Evolutionary conservation across 2,888 invertebrate genomes (phyloP).

Genomic region (Electrophaes corylata): DNA sequence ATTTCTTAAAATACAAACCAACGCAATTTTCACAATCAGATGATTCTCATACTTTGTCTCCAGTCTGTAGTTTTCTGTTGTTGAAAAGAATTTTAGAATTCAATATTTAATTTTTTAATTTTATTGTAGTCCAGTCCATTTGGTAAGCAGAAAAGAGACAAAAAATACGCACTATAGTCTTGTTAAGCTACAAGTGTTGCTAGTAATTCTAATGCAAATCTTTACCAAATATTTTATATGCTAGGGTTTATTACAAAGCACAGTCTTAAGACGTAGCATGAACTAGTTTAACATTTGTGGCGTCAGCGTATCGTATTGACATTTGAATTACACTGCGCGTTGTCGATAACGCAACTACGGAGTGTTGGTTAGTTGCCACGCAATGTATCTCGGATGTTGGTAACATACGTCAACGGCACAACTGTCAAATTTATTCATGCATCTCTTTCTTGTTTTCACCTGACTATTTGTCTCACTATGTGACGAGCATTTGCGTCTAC

Average conservation of each 20-base stretch:
- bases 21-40: conserved; percentile 98
- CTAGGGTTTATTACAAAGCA: background rate
- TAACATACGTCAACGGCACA: too few species aligned
- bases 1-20: conserved; percentile 88
- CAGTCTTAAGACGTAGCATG: too few species aligned
- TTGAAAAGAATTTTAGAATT: conserved; percentile 52
- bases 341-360: too few species aligned
- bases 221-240: conserved; percentile 5
- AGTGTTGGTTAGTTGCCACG: too few species aligned
- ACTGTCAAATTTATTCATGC: too few species aligned
- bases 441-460: too few species aligned
- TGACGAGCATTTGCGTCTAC: too few species aligned
- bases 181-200: conserved; percentile 46
- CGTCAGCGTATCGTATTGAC: too few species aligned
- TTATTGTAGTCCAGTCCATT: conserved; percentile 71
- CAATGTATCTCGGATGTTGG: too few species aligned
- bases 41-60: conserved; percentile 99
- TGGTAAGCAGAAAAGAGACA: conserved; percentile 82
- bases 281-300: too few species aligned
- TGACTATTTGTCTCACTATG: too few species aligned
- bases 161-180: conserved; percentile 77
- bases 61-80: conserved; percentile 97
- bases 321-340: too few species aligned
- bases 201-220: conserved; percentile 37
- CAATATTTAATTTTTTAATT: conserved; percentile 44